Evolutionary conservation across 2,888 invertebrate species (phyloP).

Genomic region (Heteropelma amictum): DNA sequence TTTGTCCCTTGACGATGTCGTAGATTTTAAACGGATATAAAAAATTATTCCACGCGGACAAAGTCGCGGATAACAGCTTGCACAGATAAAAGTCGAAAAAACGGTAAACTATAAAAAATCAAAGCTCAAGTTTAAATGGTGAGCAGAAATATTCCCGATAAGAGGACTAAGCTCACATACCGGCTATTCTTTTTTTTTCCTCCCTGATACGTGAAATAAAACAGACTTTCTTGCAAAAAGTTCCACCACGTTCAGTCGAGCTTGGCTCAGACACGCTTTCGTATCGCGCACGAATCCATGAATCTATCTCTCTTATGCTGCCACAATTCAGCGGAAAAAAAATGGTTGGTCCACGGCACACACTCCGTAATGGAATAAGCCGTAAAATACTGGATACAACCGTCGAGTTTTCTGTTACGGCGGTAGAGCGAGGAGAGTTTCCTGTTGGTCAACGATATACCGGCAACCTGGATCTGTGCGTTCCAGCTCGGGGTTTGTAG

Average conservation of each 20-base stretch:
- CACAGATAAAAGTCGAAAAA: too few species aligned
- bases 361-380: conserved; percentile 40
- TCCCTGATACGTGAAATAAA: background rate
- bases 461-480: conserved; percentile 9
- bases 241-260: conserved; percentile 15
- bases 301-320: conserved; percentile 18
- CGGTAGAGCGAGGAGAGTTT: background rate
- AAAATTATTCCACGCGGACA: too few species aligned
- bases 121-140: background rate
- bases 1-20: too few species aligned
- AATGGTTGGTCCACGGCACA: background rate
- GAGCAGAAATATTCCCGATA: background rate
- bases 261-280: conserved; percentile 2
- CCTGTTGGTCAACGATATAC: background rate
- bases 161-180: background rate
- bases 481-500: background rate
- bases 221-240: conserved; percentile 1
- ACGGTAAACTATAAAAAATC: too few species aligned
- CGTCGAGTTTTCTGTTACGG: conserved; percentile 19
- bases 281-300: conserved; percentile 3
- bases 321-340: background rate
- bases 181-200: too few species aligned
- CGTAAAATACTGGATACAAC: conserved; percentile 52
- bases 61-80: too few species aligned
- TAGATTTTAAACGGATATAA: background rate